Conservation (phyloP, 2,797 vertebrate genomes). For the Platalea minor region DNA sequence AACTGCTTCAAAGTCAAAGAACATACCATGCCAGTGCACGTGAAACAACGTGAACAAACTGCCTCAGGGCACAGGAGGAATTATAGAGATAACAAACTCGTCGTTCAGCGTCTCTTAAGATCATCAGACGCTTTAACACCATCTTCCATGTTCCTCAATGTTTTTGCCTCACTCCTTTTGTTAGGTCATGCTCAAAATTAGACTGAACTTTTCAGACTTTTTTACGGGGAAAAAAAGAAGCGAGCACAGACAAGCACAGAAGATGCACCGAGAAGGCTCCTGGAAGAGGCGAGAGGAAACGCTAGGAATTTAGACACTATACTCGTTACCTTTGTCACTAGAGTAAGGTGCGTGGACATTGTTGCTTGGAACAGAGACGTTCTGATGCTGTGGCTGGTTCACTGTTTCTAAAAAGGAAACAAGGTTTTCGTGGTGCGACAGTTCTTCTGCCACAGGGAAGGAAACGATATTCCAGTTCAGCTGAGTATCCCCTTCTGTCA, state of each 20-base stretch:
- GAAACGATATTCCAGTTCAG: constrained; percentile 97
- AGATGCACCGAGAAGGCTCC: background rate
- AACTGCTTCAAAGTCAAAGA: background rate
- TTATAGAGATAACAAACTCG: background rate
- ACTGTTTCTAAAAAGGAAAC: constrained; percentile 94
- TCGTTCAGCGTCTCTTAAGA: background rate
- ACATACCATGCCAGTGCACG: accelerated
- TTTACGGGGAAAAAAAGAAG: background rate
- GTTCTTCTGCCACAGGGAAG: constrained; percentile 93
- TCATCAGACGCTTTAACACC: background rate
- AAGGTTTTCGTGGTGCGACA: constrained; percentile 94
- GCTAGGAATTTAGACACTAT: background rate
- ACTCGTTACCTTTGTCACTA: constrained; percentile 78
- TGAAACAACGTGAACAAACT: background rate
- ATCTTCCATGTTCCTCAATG: background rate
- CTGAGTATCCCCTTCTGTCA: constrained; percentile 91
- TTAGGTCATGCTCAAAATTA: background rate
- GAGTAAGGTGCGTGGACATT: constrained; percentile 88
- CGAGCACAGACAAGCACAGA: background rate
- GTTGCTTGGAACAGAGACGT: constrained; percentile 87
- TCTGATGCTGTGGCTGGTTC: constrained; percentile 88
- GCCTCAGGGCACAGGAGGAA: background rate
- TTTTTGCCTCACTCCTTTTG: background rate
- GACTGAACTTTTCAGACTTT: background rate
- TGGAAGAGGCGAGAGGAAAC: background rate